Evolutionary conservation across 2,888 invertebrate genomes (phyloP).

Genomic region (Eupithecia subumbrata): DNA sequence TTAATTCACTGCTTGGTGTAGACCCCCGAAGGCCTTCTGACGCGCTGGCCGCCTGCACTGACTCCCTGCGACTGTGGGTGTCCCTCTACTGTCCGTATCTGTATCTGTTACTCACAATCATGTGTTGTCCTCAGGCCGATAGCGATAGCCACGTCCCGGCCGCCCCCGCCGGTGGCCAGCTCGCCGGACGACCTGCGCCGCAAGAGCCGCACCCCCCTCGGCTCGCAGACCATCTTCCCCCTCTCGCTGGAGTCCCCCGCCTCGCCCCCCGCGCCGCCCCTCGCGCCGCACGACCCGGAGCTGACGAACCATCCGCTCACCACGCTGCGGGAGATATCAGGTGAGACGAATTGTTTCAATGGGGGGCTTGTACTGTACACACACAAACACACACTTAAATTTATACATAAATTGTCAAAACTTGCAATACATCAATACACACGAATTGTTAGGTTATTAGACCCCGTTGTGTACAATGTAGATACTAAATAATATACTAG

Average conservation of each 20-base stretch:
- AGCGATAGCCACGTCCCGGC: constrained; percentile 76
- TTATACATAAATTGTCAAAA: too few relatives aligned
- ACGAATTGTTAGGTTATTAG: too few relatives aligned
- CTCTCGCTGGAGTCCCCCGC: constrained; percentile 86
- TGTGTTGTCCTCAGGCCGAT: constrained; percentile 76
- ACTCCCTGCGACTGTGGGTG: neutral
- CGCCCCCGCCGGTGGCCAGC: constrained; percentile 48
- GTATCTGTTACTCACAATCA: neutral
- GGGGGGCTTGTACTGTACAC: neutral
- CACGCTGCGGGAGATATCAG: constrained; percentile 71
- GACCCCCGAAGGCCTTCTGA: neutral
- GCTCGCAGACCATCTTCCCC: constrained; percentile 87
- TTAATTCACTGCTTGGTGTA: neutral
- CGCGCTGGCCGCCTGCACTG: neutral
- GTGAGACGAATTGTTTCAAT: constrained; percentile 32
- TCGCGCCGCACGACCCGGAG: constrained; percentile 58
- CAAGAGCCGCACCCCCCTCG: constrained; percentile 78
- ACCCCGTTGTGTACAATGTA: too few relatives aligned
- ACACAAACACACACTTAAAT: too few relatives aligned
- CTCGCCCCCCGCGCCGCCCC: constrained; percentile 80
- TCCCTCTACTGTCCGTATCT: too few relatives aligned
- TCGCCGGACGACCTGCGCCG: constrained; percentile 44
- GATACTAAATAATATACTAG: too few relatives aligned
- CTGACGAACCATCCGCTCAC: constrained; percentile 55
- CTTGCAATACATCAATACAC: too few relatives aligned